Evolutionary conservation across 1,140 invertebrate species (phyloP).

Genomic region (Rhizoglyphus robini): DNA sequence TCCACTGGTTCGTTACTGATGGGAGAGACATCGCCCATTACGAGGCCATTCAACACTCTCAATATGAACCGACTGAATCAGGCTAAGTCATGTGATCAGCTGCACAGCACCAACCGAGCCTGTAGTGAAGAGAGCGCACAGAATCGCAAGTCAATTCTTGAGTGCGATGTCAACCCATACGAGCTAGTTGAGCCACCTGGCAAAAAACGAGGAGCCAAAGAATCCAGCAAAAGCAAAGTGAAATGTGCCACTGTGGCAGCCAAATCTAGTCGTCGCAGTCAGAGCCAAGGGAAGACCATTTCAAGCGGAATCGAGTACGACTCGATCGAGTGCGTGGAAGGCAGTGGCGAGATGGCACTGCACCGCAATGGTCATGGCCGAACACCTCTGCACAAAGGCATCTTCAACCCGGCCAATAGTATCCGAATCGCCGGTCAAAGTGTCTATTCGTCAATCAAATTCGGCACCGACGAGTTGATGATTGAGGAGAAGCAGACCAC

Average conservation of each 20-base stretch:
- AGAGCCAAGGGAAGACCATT: slow-evolving; percentile 18
- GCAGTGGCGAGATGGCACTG: background rate
- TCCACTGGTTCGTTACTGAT: slow-evolving; percentile 1
- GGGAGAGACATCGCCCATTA: too few relatives aligned
- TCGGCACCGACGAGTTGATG: background rate
- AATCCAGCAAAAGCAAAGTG: slow-evolving; percentile 30
- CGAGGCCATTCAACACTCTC: background rate
- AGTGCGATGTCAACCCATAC: slow-evolving; percentile 71
- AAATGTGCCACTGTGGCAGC: slow-evolving; percentile 30
- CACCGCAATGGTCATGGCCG: background rate
- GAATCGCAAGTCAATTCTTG: slow-evolving; percentile 51
- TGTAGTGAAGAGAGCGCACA: too few relatives aligned
- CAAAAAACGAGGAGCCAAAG: slow-evolving; percentile 16
- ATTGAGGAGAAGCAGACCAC: background rate
- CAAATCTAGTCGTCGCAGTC: slow-evolving; percentile 40
- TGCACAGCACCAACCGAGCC: background rate
- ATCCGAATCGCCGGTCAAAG: slow-evolving; percentile 12
- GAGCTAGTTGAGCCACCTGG: slow-evolving; percentile 44
- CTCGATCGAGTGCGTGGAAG: background rate
- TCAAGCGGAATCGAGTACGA: background rate
- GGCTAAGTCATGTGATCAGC: slow-evolving; percentile 3
- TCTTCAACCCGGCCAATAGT: background rate
- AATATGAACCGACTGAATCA: background rate
- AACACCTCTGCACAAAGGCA: background rate
- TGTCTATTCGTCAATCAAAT: background rate